Percentiles rank a stretch among this genome's conserved stretches.
Conservation (phyloP, 1,140 invertebrate genomes). For the Caenorhabditis latens region DNA sequence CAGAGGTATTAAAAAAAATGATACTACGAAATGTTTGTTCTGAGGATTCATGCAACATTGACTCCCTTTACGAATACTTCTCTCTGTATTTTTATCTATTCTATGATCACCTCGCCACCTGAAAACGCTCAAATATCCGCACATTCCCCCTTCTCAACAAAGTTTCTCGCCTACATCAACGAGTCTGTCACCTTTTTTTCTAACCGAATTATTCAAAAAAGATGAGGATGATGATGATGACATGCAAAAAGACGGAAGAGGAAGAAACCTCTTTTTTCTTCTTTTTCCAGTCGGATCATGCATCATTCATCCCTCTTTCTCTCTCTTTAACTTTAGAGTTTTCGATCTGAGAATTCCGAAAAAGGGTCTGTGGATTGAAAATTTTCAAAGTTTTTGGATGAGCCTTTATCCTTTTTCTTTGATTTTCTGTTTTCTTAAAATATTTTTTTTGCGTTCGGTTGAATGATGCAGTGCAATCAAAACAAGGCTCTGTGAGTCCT, state of each 20-base stretch:
- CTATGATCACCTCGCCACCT: neutral
- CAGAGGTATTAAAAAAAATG: no score
- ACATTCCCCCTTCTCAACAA: neutral
- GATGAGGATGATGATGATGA: constrained; percentile 35
- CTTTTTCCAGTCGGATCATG: constrained; percentile 5
- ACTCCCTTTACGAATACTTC: neutral
- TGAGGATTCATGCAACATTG: no score
- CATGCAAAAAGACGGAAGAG: constrained; percentile 40
- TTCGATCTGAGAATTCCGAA: constrained; percentile 26
- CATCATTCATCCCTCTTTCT: constrained; percentile 30
- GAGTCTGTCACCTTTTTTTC: constrained; percentile 29
- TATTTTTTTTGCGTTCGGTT: neutral
- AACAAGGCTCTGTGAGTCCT: neutral
- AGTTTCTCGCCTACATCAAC: constrained; percentile 13
- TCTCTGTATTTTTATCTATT: neutral
- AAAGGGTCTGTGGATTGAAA: neutral
- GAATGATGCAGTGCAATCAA: neutral
- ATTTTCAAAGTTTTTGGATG: neutral
- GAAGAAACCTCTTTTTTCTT: constrained; percentile 25
- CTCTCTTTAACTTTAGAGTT: neutral
- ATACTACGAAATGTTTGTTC: no score
- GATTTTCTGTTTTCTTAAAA: neutral
- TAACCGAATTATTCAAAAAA: constrained; percentile 50
- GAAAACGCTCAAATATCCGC: neutral
- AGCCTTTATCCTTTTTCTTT: neutral